Evolutionary conservation across 2,888 invertebrate species (phyloP).

Genomic region (Oscheius onirici): DNA sequence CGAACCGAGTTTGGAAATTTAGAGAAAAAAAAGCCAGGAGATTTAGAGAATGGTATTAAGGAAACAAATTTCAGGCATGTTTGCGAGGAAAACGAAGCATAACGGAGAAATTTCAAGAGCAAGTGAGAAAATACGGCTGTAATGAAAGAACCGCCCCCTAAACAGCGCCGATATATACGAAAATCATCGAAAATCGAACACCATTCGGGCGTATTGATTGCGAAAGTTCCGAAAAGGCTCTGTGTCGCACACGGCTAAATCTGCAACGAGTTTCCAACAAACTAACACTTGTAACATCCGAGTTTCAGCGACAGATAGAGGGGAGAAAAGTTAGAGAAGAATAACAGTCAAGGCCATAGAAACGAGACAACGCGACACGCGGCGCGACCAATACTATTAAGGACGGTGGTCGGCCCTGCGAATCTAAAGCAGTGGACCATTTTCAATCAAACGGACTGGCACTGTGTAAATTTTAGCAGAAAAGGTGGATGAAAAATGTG

Average conservation of each 20-base stretch:
- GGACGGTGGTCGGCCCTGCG: conserved; percentile 3
- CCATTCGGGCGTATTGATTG: neutral
- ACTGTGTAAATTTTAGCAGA: neutral
- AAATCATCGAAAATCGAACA: neutral
- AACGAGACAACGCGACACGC: neutral
- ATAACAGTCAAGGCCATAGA: conserved; percentile 5
- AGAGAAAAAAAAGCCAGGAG: no score
- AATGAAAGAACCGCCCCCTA: neutral
- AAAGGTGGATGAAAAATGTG: neutral
- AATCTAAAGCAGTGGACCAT: neutral
- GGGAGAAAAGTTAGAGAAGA: neutral
- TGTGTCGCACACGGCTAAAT: no score
- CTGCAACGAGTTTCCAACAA: no score
- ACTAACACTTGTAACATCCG: no score
- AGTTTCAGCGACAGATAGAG: neutral
- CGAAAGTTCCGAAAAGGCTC: no score
- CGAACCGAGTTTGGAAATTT: no score
- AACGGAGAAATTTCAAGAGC: neutral
- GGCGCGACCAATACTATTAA: neutral
- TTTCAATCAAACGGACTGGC: neutral
- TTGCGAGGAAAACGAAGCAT: neutral
- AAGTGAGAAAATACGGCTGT: neutral
- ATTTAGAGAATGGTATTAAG: neutral
- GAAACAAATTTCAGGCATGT: neutral
- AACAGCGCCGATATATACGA: neutral